Evolutionary conservation across 2,113 vertebrate genomes (phyloP).

Genomic region (Ophiodon elongatus): DNA sequence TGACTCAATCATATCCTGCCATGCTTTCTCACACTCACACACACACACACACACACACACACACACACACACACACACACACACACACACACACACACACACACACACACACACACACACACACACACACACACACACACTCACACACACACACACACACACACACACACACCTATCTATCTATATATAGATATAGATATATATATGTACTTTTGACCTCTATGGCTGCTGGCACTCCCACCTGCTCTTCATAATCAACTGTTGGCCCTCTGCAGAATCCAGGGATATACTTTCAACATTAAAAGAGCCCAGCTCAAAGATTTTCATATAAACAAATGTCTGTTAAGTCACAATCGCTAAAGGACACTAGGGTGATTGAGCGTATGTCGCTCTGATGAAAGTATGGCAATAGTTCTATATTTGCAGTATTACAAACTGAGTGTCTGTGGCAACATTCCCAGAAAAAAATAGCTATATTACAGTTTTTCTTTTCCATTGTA

Average conservation of each 20-base stretch:
- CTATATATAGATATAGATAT: not conserved
- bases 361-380: not conserved
- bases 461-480: too few species aligned
- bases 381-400: not conserved
- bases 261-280: not conserved
- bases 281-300: not conserved
- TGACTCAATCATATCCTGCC: slow-evolving; percentile 14
- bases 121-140: too few species aligned
- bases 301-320: not conserved
- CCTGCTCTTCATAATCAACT: slow-evolving; percentile 30
- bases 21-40: not conserved
- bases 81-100: not conserved
- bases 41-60: slow-evolving; percentile 2
- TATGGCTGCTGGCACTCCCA: slow-evolving; percentile 5
- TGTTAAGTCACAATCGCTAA: not conserved
- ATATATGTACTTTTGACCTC: slow-evolving; percentile 52
- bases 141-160: not conserved
- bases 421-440: not conserved
- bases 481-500: not conserved
- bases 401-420: not conserved
- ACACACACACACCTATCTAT: not conserved
- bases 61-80: not conserved
- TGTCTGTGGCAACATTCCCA: too few species aligned
- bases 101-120: not conserved
- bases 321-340: not conserved